Evolutionary conservation across 2,888 invertebrate species (phyloP).

Genomic region (Syritta pipiens): DNA sequence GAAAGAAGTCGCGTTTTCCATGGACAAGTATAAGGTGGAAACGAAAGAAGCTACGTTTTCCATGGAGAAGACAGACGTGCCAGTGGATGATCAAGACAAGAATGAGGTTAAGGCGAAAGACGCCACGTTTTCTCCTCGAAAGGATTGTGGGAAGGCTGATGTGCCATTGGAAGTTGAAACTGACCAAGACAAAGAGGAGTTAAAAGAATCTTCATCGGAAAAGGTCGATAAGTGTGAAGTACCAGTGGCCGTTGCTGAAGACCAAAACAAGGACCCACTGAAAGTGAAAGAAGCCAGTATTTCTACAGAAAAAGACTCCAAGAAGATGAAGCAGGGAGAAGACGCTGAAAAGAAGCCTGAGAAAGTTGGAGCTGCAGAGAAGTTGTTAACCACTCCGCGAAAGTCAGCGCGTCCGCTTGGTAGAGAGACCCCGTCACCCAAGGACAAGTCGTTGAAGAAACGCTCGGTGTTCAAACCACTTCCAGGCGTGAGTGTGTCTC

Average conservation of each 20-base stretch:
- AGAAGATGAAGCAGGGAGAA: too few relatives aligned
- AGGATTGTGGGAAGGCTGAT: background rate
- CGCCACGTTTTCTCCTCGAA: conserved; percentile 36
- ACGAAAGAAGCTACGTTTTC: too few relatives aligned
- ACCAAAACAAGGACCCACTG: background rate
- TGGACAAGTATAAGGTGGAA: too few relatives aligned
- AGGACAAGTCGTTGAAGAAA: background rate
- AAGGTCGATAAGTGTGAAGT: too few relatives aligned
- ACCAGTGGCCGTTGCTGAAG: too few relatives aligned
- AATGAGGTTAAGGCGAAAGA: conserved; percentile 10
- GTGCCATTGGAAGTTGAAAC: background rate
- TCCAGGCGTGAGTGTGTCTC: background rate
- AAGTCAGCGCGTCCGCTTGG: background rate
- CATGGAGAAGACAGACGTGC: background rate
- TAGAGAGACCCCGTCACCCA: background rate
- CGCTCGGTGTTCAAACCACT: background rate
- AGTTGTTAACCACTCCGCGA: background rate
- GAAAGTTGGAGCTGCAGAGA: background rate
- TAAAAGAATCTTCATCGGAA: too few relatives aligned
- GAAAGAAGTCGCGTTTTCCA: background rate
- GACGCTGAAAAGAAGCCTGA: background rate
- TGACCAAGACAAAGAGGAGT: too few relatives aligned
- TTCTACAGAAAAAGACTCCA: too few relatives aligned
- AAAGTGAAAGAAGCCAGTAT: background rate
- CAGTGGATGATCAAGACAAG: background rate